Evolutionary conservation across 2,888 invertebrate species (phyloP).

Genomic region (Melitaea athalia): DNA sequence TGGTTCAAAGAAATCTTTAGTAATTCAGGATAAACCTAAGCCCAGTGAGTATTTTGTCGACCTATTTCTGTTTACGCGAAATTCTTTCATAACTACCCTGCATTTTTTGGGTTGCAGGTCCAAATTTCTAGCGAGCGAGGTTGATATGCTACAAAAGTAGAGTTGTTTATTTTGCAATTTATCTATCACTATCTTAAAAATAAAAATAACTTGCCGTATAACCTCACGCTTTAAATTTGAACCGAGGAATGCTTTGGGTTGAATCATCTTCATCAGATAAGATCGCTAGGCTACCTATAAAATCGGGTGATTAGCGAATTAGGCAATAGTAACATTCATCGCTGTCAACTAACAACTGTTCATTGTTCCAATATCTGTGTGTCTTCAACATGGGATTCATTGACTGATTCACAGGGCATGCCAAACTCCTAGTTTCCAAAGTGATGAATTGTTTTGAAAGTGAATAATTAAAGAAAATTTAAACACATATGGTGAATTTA

Average conservation of each 20-base stretch:
- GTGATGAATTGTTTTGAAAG: slow-evolving; percentile 69
- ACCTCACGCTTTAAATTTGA: slow-evolving; percentile 48
- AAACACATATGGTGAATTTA: slow-evolving; percentile 75
- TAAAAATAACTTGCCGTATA: slow-evolving; percentile 23
- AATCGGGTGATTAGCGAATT: slow-evolving; percentile 55
- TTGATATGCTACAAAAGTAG: slow-evolving; percentile 41
- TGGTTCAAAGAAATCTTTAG: slow-evolving; percentile 68
- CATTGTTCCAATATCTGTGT: slow-evolving; percentile 75
- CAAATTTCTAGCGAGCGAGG: slow-evolving; percentile 61
- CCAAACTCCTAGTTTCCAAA: slow-evolving; percentile 68
- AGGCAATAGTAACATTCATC: slow-evolving; percentile 59
- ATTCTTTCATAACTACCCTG: slow-evolving; percentile 50
- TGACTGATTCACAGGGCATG: slow-evolving; percentile 82
- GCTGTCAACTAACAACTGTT: slow-evolving; percentile 57
- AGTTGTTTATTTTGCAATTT: slow-evolving; percentile 13
- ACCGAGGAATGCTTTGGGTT: slow-evolving; percentile 57
- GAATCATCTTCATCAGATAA: slow-evolving; percentile 64
- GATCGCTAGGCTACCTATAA: slow-evolving; percentile 56
- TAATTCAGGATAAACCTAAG: slow-evolving; percentile 70
- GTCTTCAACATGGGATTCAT: slow-evolving; percentile 80
- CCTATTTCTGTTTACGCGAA: slow-evolving; percentile 53
- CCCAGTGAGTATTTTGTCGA: slow-evolving; percentile 74
- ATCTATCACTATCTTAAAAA: slow-evolving; percentile 6
- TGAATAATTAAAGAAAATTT: slow-evolving; percentile 61
- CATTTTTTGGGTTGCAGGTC: slow-evolving; percentile 50